phyloP scores from a whole-genome alignment of 2,888 invertebrate species.

The Allophyes oxyacanthae region DNA sequence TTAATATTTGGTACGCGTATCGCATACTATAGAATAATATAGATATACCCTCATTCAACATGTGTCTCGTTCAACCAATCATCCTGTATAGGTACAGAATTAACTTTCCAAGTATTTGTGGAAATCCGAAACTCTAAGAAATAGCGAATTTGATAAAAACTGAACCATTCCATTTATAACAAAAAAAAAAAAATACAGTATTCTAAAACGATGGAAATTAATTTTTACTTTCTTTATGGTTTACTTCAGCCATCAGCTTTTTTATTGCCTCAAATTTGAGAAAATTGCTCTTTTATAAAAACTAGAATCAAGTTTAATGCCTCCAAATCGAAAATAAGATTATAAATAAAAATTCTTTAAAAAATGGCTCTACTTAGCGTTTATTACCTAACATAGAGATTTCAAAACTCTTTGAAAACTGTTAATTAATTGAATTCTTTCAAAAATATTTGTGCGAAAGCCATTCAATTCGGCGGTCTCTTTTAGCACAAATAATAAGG shows the following conservation, averaged over 20 bases:
- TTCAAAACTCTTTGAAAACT: constrained; percentile 45
- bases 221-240: constrained; percentile 1
- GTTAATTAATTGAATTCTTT: constrained; percentile 41
- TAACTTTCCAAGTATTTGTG: no score
- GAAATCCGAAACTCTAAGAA: no score
- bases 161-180: no score
- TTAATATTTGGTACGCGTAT: no score
- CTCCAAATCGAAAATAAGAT: constrained; percentile 16
- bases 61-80: no score
- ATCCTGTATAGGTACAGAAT: no score
- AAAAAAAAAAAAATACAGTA: no score
- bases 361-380: constrained; percentile 30
- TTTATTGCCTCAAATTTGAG: constrained; percentile 18
- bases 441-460: constrained; percentile 35
- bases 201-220: constrained; percentile 5
- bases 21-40: no score
- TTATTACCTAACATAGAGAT: constrained; percentile 40
- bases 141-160: no score
- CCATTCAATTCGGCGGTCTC: constrained; percentile 38
- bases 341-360: constrained; percentile 22
- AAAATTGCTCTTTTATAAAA: constrained; percentile 22
- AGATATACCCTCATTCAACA: no score
- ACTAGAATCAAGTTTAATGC: constrained; percentile 24
- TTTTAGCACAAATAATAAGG: constrained; percentile 42
- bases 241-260: constrained; percentile 11